Evolutionary conservation across 2,113 vertebrate genomes (phyloP), one percentile per base, ranked within the genome.

Genomic region (Aphyosemion australe): DNA sequence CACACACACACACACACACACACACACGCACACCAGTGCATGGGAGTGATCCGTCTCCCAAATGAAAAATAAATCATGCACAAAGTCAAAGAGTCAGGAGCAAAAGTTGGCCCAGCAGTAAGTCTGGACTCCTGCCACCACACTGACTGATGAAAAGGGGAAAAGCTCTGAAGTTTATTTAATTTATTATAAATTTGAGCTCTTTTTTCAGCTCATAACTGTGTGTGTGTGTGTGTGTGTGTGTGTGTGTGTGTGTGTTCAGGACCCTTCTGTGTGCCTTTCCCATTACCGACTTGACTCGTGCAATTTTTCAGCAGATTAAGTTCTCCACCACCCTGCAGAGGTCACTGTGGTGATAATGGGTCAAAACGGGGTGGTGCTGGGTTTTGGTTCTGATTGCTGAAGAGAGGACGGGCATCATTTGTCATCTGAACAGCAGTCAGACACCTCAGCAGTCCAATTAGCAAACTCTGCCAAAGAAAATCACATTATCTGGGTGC

Each of bases 1-100:
- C 21, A 26, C 26, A 26, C 26, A 26, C 26, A 61, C 74, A 61
- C 32, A 57, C 70, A 65, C 32, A 57, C 39, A 65, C 20, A 59
- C 49, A 69, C 55, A 45, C 57, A 61, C 15, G 10, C 39, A 12
- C 26, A 11, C 61, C 64, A 14, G 8, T 34, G 31, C 7, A 74
- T 80, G 52, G 60, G 39, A 62, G 19, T 15, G 43, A 39, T 10
- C 34, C 6, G 41, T 42, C 41, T 42, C 41, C 48, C 46, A 71
- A 67, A 69, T 1, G 9, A 51, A 67, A 10, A 56, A 62, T 64
- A 67, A 72, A 5, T 26, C 26, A 26, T 26, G 13, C 15, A 15
- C 51, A 53, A n/a, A 34, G 51, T 16, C 5, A 50, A 21, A 50
- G 19, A 21, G 12, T 26, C 20, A 20, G 2, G 8, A 13, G 41